Evolutionary conservation across 92 coral and sea anemone genomes (phyloP), one percentile per base, ranked within the genome.

Genomic region (Epizoanthus illoricatus): DNA sequence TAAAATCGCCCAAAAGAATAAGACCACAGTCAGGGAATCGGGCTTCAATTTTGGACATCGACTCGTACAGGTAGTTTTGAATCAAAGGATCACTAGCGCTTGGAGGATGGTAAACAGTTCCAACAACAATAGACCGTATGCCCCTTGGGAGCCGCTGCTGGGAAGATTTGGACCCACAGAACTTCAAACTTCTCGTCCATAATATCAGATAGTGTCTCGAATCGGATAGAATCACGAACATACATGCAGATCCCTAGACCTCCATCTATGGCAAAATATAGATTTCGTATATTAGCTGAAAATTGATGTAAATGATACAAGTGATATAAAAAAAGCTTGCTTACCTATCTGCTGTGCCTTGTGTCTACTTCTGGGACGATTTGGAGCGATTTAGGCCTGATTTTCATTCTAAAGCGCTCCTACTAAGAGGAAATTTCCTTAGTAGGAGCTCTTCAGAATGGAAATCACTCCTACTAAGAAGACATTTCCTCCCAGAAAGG

Each of bases 211-310:
- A 86, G 74, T 43, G 64, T 79, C 56, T 71, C 49, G 56, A 64
- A 84, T 36, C 83, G 73, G 68, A 83, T 63, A 56, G 83, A 79
- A 58, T 74, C 74, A 61, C 80, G 54, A 17, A 85, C 81, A 76
- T 87, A 90, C 82, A 90, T 84, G 80, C 93, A 90, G 40, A 90
- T 73, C 8, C 90, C 86, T 65, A n/a, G n/a, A n/a, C n/a, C n/a
- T n/a, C n/a, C n/a, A n/a, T n/a, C n/a, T n/a, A n/a, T n/a, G n/a
- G n/a, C n/a, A n/a, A n/a, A n/a, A n/a, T n/a, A n/a, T n/a, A n/a
- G n/a, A n/a, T n/a, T n/a, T n/a, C n/a, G n/a, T n/a, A n/a, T n/a
- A n/a, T n/a, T n/a, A n/a, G n/a, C n/a, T n/a, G n/a, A n/a, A n/a
- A n/a, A n/a, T n/a, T n/a, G n/a, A n/a, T n/a, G n/a, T n/a, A n/a